Conservation (phyloP, 2,113 vertebrate genomes). For the Nannospalax galili region DNA sequence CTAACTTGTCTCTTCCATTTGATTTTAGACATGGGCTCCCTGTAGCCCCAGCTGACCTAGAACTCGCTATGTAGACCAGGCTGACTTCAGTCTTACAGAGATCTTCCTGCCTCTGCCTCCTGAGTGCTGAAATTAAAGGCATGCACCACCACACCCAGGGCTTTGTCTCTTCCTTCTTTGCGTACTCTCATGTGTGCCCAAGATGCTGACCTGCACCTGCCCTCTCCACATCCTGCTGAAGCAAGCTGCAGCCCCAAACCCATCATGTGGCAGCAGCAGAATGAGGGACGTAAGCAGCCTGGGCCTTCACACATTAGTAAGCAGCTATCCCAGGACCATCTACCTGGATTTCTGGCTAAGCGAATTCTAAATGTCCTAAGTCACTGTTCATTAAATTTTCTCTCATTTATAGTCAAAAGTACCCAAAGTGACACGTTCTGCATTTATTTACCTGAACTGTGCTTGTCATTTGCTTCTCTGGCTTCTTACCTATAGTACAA, state of each 20-base stretch:
- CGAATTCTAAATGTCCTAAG: slow-evolving; percentile 32
- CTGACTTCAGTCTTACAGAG: too few species aligned
- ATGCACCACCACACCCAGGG: too few species aligned
- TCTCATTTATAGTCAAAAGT: slow-evolving; percentile 26
- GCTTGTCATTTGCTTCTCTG: slow-evolving; percentile 18
- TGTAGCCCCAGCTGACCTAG: too few species aligned
- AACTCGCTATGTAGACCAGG: too few species aligned
- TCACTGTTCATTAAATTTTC: background rate
- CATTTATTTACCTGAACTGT: slow-evolving; percentile 2
- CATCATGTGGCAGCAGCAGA: background rate
- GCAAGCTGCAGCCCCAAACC: background rate
- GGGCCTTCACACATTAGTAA: background rate
- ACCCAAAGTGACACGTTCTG: slow-evolving; percentile 12
- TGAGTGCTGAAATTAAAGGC: too few species aligned
- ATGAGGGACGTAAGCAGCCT: background rate
- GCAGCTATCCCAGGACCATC: background rate
- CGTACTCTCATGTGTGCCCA: background rate
- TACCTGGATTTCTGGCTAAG: background rate
- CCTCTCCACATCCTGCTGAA: background rate
- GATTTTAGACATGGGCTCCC: too few species aligned
- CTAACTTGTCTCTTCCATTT: background rate
- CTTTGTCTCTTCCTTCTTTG: background rate
- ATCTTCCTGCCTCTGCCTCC: too few species aligned
- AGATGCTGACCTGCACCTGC: background rate
- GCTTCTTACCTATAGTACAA: background rate